Percentiles rank a stretch among this genome's conserved stretches.
These are phyloP conservation scores for Galerucella nymphaeae DNA, from an alignment of 2,888 invertebrate species.

Conservation along the genomic window DNA sequence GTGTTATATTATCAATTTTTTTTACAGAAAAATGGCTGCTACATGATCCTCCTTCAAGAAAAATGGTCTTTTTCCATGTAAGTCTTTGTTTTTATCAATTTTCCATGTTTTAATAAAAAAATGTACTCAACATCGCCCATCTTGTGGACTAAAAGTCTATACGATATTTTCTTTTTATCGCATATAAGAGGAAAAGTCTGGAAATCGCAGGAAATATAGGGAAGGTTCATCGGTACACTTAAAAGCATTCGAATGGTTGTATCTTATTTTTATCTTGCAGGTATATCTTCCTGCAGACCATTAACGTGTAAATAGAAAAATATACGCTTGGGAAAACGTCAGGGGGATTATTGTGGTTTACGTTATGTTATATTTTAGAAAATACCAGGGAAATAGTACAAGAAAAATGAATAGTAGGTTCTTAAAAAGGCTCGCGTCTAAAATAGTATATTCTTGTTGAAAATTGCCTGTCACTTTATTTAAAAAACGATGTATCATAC, in stretches of 20 bases:
- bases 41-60: too few species aligned
- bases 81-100: too few species aligned
- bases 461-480: too few species aligned
- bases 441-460: too few species aligned
- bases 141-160: not conserved
- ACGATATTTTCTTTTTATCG: conserved; percentile 8
- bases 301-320: conserved; percentile 10
- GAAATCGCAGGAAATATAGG: conserved; percentile 6
- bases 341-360: conserved; percentile 3
- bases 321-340: conserved; percentile 7
- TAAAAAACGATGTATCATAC: too few species aligned
- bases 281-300: conserved; percentile 6
- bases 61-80: too few species aligned
- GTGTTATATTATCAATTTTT: too few species aligned
- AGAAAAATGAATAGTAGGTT: not conserved
- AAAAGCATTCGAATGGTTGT: conserved; percentile 7
- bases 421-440: too few species aligned
- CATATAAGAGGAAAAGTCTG: conserved; percentile 4
- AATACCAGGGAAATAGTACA: not conserved
- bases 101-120: not conserved
- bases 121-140: not conserved
- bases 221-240: conserved; percentile 5
- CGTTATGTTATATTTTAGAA: not conserved
- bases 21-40: too few species aligned
- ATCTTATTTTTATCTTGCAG: conserved; percentile 12